These are phyloP conservation scores for Rhabdomys pumilio DNA, from an alignment of 2,797 vertebrate genomes.

Conservation along the genomic window DNA sequence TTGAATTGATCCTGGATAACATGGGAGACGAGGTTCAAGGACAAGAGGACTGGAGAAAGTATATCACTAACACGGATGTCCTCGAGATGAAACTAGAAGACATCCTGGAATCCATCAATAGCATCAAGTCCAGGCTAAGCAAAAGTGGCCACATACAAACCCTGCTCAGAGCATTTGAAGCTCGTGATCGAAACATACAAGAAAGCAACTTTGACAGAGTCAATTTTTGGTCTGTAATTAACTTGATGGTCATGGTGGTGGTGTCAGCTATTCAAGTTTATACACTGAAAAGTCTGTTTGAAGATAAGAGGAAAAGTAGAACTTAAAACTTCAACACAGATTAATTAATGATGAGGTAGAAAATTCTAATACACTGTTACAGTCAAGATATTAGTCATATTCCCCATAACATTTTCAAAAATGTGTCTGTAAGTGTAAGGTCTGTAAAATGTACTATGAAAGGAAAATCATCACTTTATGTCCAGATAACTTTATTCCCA, in stretches of 20 bases:
- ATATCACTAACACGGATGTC: slow-evolving; percentile 95
- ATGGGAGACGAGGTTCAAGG: slow-evolving; percentile 92
- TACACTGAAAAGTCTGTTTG: slow-evolving; percentile 96
- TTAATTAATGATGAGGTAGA: slow-evolving; percentile 43
- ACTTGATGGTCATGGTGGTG: slow-evolving; percentile 94
- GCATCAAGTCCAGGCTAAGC: slow-evolving; percentile 95
- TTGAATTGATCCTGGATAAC: slow-evolving; percentile 98
- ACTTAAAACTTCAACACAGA: slow-evolving; percentile 89
- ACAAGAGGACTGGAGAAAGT: slow-evolving; percentile 96
- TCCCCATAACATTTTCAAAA: slow-evolving; percentile 78
- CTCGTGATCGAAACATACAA: slow-evolving; percentile 97
- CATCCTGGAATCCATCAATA: slow-evolving; percentile 98
- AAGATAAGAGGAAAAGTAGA: slow-evolving; percentile 96
- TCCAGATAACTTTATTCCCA: slow-evolving; percentile 73
- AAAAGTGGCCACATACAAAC: slow-evolving; percentile 98
- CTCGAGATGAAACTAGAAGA: slow-evolving; percentile 99
- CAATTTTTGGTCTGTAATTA: slow-evolving; percentile 97
- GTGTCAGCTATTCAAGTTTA: slow-evolving; percentile 97
- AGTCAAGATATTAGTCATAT: slow-evolving; percentile 63
- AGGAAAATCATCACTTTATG: slow-evolving; percentile 78
- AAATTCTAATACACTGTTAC: slow-evolving; percentile 77
- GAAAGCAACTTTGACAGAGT: slow-evolving; percentile 98
- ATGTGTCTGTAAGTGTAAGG: slow-evolving; percentile 54
- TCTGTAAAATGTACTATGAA: slow-evolving; percentile 50
- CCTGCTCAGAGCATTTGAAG: slow-evolving; percentile 96